Base-by-base conservation (phyloP, 2,113 vertebrate genomes). In the Silurus meridionalis region DNA sequence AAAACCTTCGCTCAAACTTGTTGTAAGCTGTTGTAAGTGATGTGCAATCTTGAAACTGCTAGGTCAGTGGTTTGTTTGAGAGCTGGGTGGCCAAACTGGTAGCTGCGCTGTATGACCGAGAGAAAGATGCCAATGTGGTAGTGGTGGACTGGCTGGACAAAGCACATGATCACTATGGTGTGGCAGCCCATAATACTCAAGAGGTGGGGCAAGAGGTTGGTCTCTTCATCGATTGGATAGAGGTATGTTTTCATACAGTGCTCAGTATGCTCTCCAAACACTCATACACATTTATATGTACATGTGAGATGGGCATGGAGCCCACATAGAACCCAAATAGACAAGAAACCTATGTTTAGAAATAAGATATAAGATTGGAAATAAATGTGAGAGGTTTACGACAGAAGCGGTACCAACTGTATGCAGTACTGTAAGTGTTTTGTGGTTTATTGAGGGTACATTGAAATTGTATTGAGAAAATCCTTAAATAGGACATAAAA, bases 61-160 rank as follows among this genome's bases (percentile, higher is more conserved):
- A 96, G 95, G 64, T 96, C 84, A 95, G 92, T 28, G 95, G 95
- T 1, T 86, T 96, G 93, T 96, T 94, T 87, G 95, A 95, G 87
- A 94, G 94, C 91, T 96, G 95, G 95, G 91, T 96, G 87, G 85
- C 91, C 3, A 94, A 94, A 88, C 85, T 96, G 89, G 95, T 95
- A 5, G 89, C 91, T 0, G 95, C 95, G 0, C 92, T 96, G 77
- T 95, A 94, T 0, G 86, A 93, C 37, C 85, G 94, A 55, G 95
- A 96, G 85, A 91, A 87, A 37, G 87, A 83, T 8, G 93, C 95
- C 21, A 96, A 96, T 17, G 94, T 96, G 37, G 91, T 96, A 0
- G 95, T 96, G 60, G 95, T 96, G 86, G 95, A 95, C 87, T 96
- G 95, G 95, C 94, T 95, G 83, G 79, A n/a, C 85, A 91, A 63